Evolutionary conservation across 2,797 vertebrate genomes (phyloP), one percentile per base, ranked within the genome.

Genomic region (Manis crassicaudata): DNA sequence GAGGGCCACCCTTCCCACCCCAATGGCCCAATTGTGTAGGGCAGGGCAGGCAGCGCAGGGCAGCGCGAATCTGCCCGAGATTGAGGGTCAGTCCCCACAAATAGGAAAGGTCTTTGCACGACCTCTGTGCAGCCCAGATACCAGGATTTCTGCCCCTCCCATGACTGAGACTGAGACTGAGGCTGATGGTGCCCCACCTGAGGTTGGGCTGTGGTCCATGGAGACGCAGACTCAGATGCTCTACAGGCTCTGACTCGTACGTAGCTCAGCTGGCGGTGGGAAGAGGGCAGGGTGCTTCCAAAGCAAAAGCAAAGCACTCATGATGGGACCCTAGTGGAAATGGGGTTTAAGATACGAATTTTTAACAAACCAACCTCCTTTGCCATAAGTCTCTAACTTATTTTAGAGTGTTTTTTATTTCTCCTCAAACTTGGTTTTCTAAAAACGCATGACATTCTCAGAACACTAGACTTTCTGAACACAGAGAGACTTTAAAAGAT

Each of bases 351-450:
- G 43, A 75, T 37, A 88, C 35, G 1, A 77, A 40, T 16, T 85
- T 58, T 90, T 54, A 63, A 65, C 56, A 20, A 23, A 87, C 50
- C 58, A 37, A 35, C 14, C 21, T 92, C 37, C 40, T 85, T 62
- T 80, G 56, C 25, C 77, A 7, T 62, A 70, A 79, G 29, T 92
- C 46, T 83, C 63, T 77, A 84, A 63, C 12, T 88, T 73, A 32
- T n/a, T 90, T 43, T 1, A 43, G 86, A 56, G 58, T 20, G 12
- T 14, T 63, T 79, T 88, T 63, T 81, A 50, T 50, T 92, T 94
- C 21, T 92, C 67, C 62, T 95, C 8, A n/a, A 94, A 73, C 50
- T 67, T 58, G 91, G 82, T 56, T 37, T 80, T 90, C 25, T 62
- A 52, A 91, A 88, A 94, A 4, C 50, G 0, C n/a, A 56, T 27